Evolutionary conservation across 2,797 vertebrate genomes (phyloP).

Genomic region (Hemitrygon akajei): DNA sequence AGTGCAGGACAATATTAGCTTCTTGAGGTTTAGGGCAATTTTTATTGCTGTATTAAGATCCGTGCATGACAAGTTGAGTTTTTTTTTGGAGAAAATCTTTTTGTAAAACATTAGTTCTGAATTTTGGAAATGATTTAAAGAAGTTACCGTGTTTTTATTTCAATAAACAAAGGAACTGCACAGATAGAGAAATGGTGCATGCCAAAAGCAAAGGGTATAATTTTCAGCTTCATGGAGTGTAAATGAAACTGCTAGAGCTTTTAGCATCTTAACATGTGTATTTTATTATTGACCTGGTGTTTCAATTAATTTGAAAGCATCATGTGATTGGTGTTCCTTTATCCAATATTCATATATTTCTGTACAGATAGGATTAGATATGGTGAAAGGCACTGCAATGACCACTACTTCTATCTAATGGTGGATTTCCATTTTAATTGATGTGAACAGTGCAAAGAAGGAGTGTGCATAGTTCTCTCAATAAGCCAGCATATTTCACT

Average conservation of each 20-base stretch:
- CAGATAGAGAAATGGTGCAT: too few species aligned
- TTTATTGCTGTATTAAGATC: too few species aligned
- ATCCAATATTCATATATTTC: not conserved
- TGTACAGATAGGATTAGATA: not conserved
- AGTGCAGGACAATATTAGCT: not conserved
- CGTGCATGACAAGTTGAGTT: too few species aligned
- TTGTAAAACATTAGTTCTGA: too few species aligned
- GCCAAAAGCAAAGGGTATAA: not conserved
- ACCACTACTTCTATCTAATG: not conserved
- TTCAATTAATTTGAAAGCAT: not conserved
- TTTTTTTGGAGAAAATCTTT: too few species aligned
- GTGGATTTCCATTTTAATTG: not conserved
- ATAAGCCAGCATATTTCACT: not conserved
- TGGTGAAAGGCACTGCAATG: not conserved
- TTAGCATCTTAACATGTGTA: not conserved
- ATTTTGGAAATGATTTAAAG: too few species aligned
- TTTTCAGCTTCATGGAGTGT: not conserved
- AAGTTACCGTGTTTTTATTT: too few species aligned
- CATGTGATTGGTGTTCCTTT: not conserved
- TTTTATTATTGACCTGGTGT: not conserved
- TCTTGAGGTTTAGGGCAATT: too few species aligned
- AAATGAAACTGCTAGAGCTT: not conserved
- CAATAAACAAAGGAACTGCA: too few species aligned
- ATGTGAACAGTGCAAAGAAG: not conserved
- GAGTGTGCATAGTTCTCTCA: not conserved